Percentiles rank a stretch among this genome's conserved stretches.
Conservation (phyloP, 2,797 vertebrate genomes). For the Tragopan temminckii region DNA sequence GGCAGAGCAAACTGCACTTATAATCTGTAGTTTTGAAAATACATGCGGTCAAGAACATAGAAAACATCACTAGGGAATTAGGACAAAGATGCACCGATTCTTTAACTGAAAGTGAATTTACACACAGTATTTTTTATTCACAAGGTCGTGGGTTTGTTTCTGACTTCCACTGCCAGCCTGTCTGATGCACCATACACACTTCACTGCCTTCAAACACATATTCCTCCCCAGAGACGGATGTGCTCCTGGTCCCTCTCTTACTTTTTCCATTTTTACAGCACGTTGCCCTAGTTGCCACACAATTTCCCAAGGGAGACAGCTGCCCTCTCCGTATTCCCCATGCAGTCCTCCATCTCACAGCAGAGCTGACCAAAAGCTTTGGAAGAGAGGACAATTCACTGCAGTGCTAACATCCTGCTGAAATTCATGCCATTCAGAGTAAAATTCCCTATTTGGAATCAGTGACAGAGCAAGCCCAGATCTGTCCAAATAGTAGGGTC, state of each 20-base stretch:
- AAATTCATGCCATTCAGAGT: neutral
- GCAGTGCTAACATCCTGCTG: neutral
- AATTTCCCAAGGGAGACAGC: neutral
- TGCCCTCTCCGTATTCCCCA: too few relatives aligned
- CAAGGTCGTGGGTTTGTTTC: neutral
- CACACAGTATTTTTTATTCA: neutral
- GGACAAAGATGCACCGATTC: neutral
- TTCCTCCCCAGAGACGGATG: neutral
- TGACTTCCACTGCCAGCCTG: neutral
- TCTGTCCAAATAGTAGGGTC: accelerated
- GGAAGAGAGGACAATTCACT: accelerated
- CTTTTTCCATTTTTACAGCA: neutral
- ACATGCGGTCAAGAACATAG: neutral
- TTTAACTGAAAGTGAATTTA: neutral
- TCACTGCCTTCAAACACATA: neutral
- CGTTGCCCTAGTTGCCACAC: neutral
- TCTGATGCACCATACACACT: neutral
- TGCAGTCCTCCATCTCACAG: neutral
- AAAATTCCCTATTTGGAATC: neutral
- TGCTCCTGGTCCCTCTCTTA: neutral
- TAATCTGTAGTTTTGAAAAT: neutral
- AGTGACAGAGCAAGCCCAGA: neutral
- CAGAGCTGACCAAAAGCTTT: neutral
- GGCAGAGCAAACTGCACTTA: neutral
- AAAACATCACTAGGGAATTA: neutral